Percentiles rank a stretch among this genome's conserved stretches.
These are phyloP conservation scores for Ctenodactylus gundi DNA, from an alignment of 2,113 vertebrate genomes.

Conservation along the genomic window DNA sequence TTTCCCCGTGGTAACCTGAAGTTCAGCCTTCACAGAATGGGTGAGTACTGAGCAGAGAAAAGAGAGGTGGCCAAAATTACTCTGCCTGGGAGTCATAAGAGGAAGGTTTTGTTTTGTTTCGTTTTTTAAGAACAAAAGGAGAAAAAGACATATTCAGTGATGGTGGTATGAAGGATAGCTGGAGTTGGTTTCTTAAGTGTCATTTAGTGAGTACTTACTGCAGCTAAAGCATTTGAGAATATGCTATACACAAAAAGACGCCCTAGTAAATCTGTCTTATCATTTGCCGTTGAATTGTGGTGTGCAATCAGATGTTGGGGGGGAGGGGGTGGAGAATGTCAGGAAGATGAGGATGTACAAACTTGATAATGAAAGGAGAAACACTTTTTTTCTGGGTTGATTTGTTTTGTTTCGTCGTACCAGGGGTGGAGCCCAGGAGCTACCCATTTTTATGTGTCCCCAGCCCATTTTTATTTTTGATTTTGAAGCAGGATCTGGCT, in stretches of 20 bases:
- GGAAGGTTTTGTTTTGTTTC: too few species aligned
- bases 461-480: too few species aligned
- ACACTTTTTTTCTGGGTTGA: too few species aligned
- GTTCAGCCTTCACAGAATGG: background rate
- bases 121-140: background rate
- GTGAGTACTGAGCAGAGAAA: background rate
- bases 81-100: background rate
- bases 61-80: background rate
- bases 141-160: background rate
- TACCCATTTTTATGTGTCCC: too few species aligned
- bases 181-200: background rate
- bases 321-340: background rate
- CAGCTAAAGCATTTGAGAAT: background rate
- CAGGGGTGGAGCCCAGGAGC: too few species aligned
- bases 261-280: background rate
- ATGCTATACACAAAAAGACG: background rate
- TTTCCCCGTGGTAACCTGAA: background rate
- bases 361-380: background rate
- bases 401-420: too few species aligned
- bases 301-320: background rate
- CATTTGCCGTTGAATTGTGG: background rate
- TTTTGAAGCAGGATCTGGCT: too few species aligned
- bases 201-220: background rate
- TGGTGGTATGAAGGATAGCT: background rate
- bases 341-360: background rate